These are phyloP conservation scores for Malaclemys terrapin DNA, from an alignment of 2,113 vertebrate species.

Conservation along the genomic window DNA sequence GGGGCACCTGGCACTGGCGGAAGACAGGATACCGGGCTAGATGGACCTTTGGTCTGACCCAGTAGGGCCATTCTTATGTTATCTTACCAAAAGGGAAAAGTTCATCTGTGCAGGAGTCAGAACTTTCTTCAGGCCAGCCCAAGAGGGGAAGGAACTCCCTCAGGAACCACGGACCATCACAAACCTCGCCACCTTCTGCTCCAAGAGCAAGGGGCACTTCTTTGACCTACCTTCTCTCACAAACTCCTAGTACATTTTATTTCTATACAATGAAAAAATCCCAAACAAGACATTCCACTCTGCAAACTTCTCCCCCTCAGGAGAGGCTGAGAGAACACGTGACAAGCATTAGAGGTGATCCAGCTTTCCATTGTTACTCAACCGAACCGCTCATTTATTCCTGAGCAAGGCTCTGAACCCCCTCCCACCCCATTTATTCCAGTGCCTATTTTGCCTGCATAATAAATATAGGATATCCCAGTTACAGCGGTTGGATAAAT, in stretches of 20 bases:
- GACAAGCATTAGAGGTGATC: neutral
- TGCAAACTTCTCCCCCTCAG: neutral
- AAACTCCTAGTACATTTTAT: neutral
- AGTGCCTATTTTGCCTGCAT: neutral
- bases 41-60: too few relatives aligned
- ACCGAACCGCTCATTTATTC: neutral
- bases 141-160: neutral
- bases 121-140: neutral
- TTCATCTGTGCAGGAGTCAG: neutral
- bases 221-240: neutral
- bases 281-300: neutral
- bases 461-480: neutral
- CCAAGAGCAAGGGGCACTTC: neutral
- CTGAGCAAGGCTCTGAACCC: neutral
- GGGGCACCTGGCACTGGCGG: too few relatives aligned
- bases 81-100: neutral
- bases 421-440: neutral
- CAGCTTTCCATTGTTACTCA: neutral
- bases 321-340: neutral
- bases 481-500: neutral
- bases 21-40: too few relatives aligned
- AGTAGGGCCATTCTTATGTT: too few relatives aligned
- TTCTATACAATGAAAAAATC: neutral
- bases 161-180: neutral
- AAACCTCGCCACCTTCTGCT: neutral